phyloP scores from a whole-genome alignment of 2,888 invertebrate genomes.

The Adelognathus sp. region DNA sequence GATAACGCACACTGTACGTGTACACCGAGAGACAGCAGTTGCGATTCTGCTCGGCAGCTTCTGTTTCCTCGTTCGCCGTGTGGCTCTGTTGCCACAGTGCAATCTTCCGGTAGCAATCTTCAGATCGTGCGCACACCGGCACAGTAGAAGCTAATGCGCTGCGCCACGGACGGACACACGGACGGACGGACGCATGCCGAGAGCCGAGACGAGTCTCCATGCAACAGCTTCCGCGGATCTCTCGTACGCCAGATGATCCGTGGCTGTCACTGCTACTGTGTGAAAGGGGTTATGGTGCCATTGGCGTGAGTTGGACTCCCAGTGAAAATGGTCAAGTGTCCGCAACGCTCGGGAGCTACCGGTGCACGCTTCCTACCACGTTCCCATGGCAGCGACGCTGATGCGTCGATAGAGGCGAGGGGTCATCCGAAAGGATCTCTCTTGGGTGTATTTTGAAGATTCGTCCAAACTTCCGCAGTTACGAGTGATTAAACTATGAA shows the following conservation, averaged over 20 bases:
- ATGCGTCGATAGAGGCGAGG: background rate
- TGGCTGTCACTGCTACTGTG: constrained; percentile 70
- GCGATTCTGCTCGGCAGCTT: constrained; percentile 12
- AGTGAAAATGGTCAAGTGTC: constrained; percentile 38
- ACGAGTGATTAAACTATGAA: no score
- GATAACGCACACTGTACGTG: background rate
- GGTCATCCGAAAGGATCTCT: constrained; percentile 1
- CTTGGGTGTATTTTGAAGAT: background rate
- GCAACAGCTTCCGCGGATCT: constrained; percentile 44
- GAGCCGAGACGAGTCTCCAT: background rate
- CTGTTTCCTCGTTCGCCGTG: constrained; percentile 36
- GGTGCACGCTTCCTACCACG: background rate
- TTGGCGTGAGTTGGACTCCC: constrained; percentile 38
- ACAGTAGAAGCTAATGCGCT: constrained; percentile 7
- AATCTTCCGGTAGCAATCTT: constrained; percentile 70
- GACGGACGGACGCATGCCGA: background rate
- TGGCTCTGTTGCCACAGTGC: constrained; percentile 11
- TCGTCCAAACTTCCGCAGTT: no score
- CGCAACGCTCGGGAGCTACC: constrained; percentile 6
- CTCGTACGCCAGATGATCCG: constrained; percentile 69
- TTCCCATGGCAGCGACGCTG: background rate
- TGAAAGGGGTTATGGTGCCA: constrained; percentile 72
- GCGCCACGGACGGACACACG: background rate
- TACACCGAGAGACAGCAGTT: no score
- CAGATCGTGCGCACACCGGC: constrained; percentile 56